phyloP scores from a whole-genome alignment of 1,140 invertebrate genomes.

The Bactericera cockerelli region DNA sequence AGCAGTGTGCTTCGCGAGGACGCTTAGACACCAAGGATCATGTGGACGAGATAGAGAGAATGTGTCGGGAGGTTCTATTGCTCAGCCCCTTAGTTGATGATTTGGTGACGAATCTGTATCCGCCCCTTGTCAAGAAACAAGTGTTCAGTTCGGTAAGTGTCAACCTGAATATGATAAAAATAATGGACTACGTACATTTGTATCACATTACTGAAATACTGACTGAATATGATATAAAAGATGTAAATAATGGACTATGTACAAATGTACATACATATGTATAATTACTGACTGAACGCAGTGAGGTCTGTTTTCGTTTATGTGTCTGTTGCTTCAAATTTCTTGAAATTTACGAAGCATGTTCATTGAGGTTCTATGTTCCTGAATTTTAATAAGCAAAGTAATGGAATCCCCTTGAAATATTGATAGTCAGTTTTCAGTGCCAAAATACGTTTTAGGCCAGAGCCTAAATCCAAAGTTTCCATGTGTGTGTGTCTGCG shows the following conservation, averaged over 20 bases:
- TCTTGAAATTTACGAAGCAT: neutral
- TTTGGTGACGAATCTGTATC: slow-evolving; percentile 2
- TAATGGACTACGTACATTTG: too few species aligned
- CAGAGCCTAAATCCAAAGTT: too few species aligned
- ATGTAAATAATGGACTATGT: neutral
- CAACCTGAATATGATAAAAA: neutral
- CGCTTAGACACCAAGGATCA: neutral
- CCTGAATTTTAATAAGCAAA: too few species aligned
- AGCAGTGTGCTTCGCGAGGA: neutral
- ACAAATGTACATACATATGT: neutral
- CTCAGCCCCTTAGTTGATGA: neutral
- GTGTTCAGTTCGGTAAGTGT: neutral
- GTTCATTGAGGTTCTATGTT: too few species aligned
- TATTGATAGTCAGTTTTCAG: too few species aligned
- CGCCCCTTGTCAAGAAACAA: slow-evolving; percentile 3
- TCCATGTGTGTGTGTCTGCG: too few species aligned
- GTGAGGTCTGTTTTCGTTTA: neutral
- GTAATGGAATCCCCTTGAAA: too few species aligned
- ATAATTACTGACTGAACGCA: neutral
- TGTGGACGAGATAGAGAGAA: neutral
- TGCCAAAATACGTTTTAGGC: too few species aligned
- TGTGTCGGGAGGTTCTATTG: neutral
- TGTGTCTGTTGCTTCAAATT: neutral
- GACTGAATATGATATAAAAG: neutral
- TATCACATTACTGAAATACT: neutral